A percentile compares a stretch with the other conserved stretches of the same genome.
These are phyloP conservation scores for Falco punctatus DNA, from an alignment of 2,113 vertebrate species.

Conservation along the genomic window DNA sequence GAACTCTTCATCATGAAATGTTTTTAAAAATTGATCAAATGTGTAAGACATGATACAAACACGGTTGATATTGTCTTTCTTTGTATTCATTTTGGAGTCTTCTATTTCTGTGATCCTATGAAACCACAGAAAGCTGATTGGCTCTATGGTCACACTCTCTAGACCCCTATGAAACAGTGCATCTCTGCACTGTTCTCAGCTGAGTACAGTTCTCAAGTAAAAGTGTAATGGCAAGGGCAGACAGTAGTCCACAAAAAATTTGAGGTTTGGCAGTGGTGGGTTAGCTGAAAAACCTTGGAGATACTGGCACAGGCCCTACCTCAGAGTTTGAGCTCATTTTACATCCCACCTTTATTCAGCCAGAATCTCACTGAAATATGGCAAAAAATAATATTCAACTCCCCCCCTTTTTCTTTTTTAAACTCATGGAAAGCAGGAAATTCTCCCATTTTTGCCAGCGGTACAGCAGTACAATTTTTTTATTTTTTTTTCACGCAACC, in stretches of 20 bases:
- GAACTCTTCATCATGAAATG: not conserved
- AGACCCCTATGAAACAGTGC: not conserved
- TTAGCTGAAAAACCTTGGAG: not conserved
- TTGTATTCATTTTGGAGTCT: not conserved
- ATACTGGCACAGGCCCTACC: not conserved
- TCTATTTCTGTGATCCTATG: not conserved
- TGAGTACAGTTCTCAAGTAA: not conserved
- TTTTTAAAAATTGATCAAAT: not conserved
- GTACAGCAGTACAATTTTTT: not conserved
- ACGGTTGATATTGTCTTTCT: not conserved
- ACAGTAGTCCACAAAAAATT: not conserved
- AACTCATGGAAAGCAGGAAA: slow-evolving; percentile 6
- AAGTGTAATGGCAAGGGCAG: not conserved
- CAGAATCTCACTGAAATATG: not conserved
- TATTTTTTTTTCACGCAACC: not conserved
- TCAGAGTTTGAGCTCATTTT: not conserved
- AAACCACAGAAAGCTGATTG: not conserved
- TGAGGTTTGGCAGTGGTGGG: not conserved
- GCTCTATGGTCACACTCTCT: not conserved
- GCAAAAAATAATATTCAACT: not conserved
- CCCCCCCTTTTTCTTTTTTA: not conserved
- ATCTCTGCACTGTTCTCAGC: not conserved
- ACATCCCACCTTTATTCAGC: not conserved
- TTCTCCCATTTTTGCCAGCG: not conserved
- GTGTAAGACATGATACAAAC: not conserved